Percentiles rank a stretch among this genome's conserved stretches.
These are phyloP conservation scores for Hemitrygon akajei DNA, from an alignment of 2,797 vertebrate genomes.

Conservation along the genomic window DNA sequence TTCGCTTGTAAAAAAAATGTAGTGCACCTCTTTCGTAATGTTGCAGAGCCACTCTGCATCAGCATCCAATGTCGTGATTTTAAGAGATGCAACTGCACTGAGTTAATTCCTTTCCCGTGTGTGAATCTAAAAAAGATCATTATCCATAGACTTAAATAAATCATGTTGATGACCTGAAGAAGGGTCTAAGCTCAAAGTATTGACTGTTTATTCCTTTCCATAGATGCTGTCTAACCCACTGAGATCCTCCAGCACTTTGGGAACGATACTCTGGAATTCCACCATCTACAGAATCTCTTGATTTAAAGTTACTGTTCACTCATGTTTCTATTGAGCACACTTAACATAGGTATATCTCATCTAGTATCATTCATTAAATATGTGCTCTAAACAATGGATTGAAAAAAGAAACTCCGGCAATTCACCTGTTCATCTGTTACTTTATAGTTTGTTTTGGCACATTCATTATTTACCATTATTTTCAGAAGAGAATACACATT, in stretches of 20 bases:
- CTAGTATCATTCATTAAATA: background rate
- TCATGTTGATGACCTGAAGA: background rate
- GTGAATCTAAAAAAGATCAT: background rate
- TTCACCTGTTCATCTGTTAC: background rate
- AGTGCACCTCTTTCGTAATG: background rate
- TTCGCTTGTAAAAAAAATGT: background rate
- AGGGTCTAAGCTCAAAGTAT: too few species aligned
- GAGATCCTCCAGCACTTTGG: too few species aligned
- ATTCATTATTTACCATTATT: background rate
- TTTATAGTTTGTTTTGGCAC: background rate
- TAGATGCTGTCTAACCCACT: too few species aligned
- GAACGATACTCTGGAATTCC: too few species aligned
- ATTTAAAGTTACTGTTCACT: background rate
- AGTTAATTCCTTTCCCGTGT: background rate
- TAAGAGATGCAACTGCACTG: background rate
- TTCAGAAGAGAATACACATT: too few species aligned
- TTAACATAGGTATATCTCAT: background rate
- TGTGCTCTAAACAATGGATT: background rate
- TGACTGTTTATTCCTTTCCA: too few species aligned
- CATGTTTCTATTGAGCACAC: background rate
- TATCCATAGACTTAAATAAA: background rate
- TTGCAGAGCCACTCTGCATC: background rate
- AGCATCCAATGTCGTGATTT: too few species aligned
- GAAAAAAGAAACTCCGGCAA: too few species aligned
- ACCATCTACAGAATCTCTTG: too few species aligned